Base-by-base conservation (phyloP, 2,113 vertebrate species). In the Meles meles region DNA sequence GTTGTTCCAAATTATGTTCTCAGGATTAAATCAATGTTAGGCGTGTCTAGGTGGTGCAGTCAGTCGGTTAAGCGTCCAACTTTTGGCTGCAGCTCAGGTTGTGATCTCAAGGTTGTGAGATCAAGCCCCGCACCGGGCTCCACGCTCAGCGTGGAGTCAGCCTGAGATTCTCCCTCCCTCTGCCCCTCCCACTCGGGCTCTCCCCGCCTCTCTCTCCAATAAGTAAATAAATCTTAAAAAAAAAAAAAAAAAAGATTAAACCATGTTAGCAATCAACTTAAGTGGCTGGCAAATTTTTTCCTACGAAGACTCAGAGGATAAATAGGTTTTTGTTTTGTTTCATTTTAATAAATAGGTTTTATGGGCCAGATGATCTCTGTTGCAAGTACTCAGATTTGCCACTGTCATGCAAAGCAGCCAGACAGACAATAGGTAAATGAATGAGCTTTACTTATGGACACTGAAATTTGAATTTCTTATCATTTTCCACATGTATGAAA, bases 1-100 rank as follows among this genome's bases (percentile, higher is more conserved):
- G 63, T 49, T 65, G 79, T 65, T 83, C 79, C 42, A 65, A 21
- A 63, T 94, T 63, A 89, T 83, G 44, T 65, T 85, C 34, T 85
- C 63, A 42, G 52, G 57, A 42, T 44, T 90, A 76, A 83, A 65
- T 57, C 27, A 74, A 74, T 6, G 14, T 1, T 71, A 49, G 67
- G 34, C 3, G 17, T 3, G 3, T n/a, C 67, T n/a, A 34, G 18
- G 34, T 4, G 67, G 34, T 0, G 6, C 34, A n/a, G 31, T n/a
- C 65, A 18, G 65, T n/a, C 31, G 10, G 67, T 69, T n/a, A 69
- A 69, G 67, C 34, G 4, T 21, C 67, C 18, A 37, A 69, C 34
- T n/a, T 34, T 20, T 37, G 67, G 34, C 18, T 69, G 18, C 34
- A 37, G 34, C 67, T n/a, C 67, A 37, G 67, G 67, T 37, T 37